These are phyloP conservation scores for Dufourea novaeangliae DNA, from an alignment of 1,140 invertebrate species.

Conservation along the genomic window DNA sequence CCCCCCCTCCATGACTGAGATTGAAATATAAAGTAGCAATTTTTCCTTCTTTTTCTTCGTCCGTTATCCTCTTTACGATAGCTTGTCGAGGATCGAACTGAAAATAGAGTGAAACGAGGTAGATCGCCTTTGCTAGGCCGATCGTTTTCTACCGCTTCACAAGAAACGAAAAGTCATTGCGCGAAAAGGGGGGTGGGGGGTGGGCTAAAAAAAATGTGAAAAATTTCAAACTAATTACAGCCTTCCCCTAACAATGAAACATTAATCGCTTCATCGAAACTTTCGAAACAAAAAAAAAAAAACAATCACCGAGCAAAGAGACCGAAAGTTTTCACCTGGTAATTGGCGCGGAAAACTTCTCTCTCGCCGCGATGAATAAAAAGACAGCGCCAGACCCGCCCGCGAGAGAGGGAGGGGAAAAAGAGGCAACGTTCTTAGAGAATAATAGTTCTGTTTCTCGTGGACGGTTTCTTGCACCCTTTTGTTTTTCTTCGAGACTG, in stretches of 20 bases:
- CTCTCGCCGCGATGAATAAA: neutral
- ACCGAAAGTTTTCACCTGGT: slow-evolving; percentile 20
- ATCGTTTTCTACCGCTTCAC: too few species aligned
- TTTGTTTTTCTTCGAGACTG: slow-evolving; percentile 19
- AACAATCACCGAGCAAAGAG: neutral
- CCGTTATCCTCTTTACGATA: slow-evolving; percentile 9
- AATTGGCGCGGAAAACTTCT: slow-evolving; percentile 16
- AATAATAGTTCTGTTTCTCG: neutral
- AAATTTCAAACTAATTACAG: slow-evolving; percentile 7
- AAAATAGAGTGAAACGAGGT: neutral
- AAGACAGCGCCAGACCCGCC: neutral
- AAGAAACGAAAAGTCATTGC: too few species aligned
- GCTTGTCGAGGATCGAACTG: neutral
- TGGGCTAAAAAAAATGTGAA: neutral
- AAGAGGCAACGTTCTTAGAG: neutral
- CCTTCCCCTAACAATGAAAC: neutral
- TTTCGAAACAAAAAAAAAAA: too few species aligned
- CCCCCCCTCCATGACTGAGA: slow-evolving; percentile 59
- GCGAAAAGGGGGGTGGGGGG: too few species aligned
- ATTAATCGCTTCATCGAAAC: neutral
- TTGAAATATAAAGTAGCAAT: slow-evolving; percentile 74
- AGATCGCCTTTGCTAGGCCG: neutral
- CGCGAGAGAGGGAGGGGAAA: neutral
- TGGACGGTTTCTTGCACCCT: slow-evolving; percentile 14
- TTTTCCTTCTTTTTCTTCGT: slow-evolving; percentile 31